A percentile compares a stretch with the other conserved stretches of the same genome.
Evolutionary conservation across 2,888 invertebrate genomes (phyloP).

Genomic region (Volucella zonaria): DNA sequence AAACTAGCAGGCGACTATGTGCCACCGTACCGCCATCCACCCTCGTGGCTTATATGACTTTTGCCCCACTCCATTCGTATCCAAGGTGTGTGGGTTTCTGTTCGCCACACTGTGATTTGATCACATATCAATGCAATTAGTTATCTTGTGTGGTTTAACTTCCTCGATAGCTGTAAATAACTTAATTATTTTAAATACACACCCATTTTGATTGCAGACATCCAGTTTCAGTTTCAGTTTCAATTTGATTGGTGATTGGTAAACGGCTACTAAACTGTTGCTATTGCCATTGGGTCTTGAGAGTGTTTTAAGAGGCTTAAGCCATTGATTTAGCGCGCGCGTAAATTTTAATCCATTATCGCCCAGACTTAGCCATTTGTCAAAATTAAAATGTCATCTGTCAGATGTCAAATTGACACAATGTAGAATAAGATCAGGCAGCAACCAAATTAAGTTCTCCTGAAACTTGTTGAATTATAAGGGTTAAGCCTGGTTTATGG

Average conservation of each 20-base stretch:
- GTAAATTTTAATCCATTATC: background rate
- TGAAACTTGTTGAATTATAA: too few relatives aligned
- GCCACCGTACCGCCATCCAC: conserved; percentile 17
- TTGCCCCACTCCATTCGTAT: too few relatives aligned
- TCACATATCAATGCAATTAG: conserved; percentile 52
- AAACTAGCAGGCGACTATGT: conserved; percentile 31
- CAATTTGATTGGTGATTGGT: conserved; percentile 45
- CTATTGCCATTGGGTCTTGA: conserved; percentile 6
- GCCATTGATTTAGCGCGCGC: background rate
- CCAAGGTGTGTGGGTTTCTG: background rate
- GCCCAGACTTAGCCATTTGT: conserved; percentile 14
- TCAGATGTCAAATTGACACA: conserved; percentile 5
- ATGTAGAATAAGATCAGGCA: conserved; percentile 11
- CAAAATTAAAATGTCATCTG: conserved; percentile 33
- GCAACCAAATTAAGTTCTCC: background rate
- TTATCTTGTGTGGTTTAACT: conserved; percentile 47
- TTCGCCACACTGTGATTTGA: background rate
- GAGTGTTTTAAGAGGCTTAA: background rate
- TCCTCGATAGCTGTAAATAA: conserved; percentile 65
- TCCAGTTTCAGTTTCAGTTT: conserved; percentile 20
- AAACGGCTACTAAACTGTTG: conserved; percentile 1
- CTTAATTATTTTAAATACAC: conserved; percentile 66
- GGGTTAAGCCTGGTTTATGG: too few relatives aligned
- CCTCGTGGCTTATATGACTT: background rate
- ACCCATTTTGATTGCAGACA: conserved; percentile 66